A percentile compares a stretch with the other conserved stretches of the same genome.
Conservation (phyloP, 2,888 invertebrate genomes). For the Rhingia rostrata region DNA sequence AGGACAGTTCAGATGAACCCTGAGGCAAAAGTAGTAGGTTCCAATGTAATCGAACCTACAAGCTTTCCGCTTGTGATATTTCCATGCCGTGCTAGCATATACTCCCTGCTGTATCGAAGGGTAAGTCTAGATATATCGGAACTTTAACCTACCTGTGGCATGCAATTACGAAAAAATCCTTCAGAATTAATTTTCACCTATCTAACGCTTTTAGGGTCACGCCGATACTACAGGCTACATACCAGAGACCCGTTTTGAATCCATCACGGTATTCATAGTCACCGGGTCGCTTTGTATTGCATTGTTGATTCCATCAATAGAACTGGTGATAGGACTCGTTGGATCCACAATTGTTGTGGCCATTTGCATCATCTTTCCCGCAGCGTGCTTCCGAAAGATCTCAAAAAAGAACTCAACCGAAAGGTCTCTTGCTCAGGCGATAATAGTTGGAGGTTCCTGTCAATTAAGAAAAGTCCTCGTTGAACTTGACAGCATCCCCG, state of each 20-base stretch:
- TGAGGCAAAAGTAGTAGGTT: too few relatives aligned
- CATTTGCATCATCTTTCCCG: slow-evolving; percentile 96
- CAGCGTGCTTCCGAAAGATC: slow-evolving; percentile 93
- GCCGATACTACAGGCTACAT: slow-evolving; percentile 90
- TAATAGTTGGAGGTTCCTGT: slow-evolving; percentile 91
- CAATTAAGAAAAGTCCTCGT: slow-evolving; percentile 76
- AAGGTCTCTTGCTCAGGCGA: slow-evolving; percentile 91
- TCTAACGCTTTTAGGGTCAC: slow-evolving; percentile 85
- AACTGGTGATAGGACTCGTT: slow-evolving; percentile 95
- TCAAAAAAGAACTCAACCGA: slow-evolving; percentile 93
- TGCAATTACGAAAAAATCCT: background rate
- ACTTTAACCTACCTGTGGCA: background rate
- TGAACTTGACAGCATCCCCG: too few relatives aligned
- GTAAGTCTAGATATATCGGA: slow-evolving; percentile 83
- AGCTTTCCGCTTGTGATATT: slow-evolving; percentile 98
- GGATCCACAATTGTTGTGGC: slow-evolving; percentile 98
- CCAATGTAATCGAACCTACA: too few relatives aligned
- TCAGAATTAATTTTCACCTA: background rate
- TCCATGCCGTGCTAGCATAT: slow-evolving; percentile 96
- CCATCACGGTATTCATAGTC: slow-evolving; percentile 92
- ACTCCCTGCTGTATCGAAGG: slow-evolving; percentile 93
- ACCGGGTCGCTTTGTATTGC: slow-evolving; percentile 90
- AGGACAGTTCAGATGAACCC: too few relatives aligned
- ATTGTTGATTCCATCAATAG: slow-evolving; percentile 95
- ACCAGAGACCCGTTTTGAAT: slow-evolving; percentile 91